phyloP scores from a whole-genome alignment of 92 coral and sea anemone species.

The Palythoa grandiflora region DNA sequence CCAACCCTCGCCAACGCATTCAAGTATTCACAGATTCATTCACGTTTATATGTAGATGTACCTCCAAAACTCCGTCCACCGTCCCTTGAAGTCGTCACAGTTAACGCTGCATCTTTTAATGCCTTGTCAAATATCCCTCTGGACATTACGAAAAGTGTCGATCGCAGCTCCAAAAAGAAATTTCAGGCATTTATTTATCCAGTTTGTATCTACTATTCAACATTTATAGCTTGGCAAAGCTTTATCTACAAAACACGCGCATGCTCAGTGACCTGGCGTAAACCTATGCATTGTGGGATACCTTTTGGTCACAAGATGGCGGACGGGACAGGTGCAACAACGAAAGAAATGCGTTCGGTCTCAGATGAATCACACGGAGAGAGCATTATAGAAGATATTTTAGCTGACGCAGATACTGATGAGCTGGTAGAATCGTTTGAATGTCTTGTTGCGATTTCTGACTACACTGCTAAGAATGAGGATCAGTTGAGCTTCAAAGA shows the following conservation, averaged over 20 bases:
- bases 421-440: conserved; percentile 61
- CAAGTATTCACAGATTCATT: too few species aligned
- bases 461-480: conserved; percentile 74
- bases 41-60: not conserved
- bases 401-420: conserved; percentile 58
- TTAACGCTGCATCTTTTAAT: conserved; percentile 83
- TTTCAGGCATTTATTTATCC: not conserved
- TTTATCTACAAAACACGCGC: not conserved
- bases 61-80: conserved; percentile 77
- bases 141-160: conserved; percentile 57
- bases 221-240: not conserved
- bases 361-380: conserved; percentile 33
- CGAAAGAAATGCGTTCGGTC: not conserved
- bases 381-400: conserved; percentile 48
- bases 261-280: conserved; percentile 16
- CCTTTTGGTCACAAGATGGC: conserved; percentile 15
- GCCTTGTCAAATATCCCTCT: conserved; percentile 85
- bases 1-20: too few species aligned
- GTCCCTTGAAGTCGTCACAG: conserved; percentile 79
- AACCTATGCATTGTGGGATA: conserved; percentile 32
- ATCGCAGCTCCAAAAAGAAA: not conserved
- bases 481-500: conserved; percentile 85
- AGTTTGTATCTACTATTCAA: not conserved
- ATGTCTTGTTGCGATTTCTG: conserved; percentile 80
- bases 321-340: conserved; percentile 11